Evolutionary conservation across 2,888 invertebrate genomes (phyloP), one percentile per base, ranked within the genome.

Genomic region (Poecilus cupreus): DNA sequence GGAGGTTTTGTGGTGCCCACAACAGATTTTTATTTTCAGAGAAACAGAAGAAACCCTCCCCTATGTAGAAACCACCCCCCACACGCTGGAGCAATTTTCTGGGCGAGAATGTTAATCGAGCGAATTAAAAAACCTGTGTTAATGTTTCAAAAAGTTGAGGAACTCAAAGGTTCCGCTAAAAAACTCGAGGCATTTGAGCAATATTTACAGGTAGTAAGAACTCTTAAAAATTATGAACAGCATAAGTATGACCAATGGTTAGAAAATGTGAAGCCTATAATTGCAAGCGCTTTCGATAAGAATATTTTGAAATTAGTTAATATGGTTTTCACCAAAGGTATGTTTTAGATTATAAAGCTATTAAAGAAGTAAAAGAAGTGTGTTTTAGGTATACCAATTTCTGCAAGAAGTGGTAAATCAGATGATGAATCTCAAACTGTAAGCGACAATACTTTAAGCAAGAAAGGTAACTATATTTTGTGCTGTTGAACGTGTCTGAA

Each of bases 71-170:
- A 95, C 86, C 94, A 96, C 85, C 95, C 97, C 0, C 94, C 95
- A 0, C 92, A 93, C n/a, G 93, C 95, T 3, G 97, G 97, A 6
- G 92, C 96, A 16, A 95, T 98, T 83, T 95, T 93, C 87, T 98
- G 97, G 97, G 94, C 94, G 11, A 91, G 96, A 57, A 92, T 95
- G 77, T 90, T 97, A 16, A 95, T 96, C 86, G 92, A 94, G 84
- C 93, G 93, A 84, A 91, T 98, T 85, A 97, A 96, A 87, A 92
- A 92, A 83, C 94, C 97, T 0, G 94, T 97, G 22, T 89, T 97
- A 85, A 93, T 92, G 80, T 97, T 97, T 85, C 94, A 95, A 87
- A 92, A 93, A 86, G 94, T 95, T 86, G 91, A 93, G 26, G 94
- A 96, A 85, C 89, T 96, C 82, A 93, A 94, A 85, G 90, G 93